Percentiles rank a stretch among this genome's conserved stretches.
phyloP scores from a whole-genome alignment of 2,888 invertebrate species.

The Drosophila longiperda region DNA sequence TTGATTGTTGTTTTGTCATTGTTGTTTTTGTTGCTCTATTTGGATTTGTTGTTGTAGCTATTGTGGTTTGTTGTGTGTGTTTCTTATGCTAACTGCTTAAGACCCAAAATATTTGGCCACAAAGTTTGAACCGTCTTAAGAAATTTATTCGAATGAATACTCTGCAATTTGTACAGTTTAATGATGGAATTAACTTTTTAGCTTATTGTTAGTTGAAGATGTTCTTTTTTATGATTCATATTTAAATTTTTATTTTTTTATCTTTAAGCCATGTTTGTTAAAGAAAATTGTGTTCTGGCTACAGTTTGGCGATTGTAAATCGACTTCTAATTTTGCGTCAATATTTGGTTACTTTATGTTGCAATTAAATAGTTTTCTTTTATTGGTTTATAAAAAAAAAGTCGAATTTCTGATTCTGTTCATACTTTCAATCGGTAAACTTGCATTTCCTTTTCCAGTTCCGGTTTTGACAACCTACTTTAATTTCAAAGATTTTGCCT shows the following conservation, averaged over 20 bases:
- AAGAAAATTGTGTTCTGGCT: background rate
- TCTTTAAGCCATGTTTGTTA: background rate
- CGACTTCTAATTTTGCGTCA: background rate
- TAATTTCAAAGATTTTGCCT: background rate
- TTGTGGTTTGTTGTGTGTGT: constrained; percentile 9
- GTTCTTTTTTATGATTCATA: background rate
- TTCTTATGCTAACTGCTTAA: constrained; percentile 46
- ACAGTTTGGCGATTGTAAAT: background rate
- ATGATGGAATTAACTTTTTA: background rate
- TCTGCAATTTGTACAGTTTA: constrained; percentile 10
- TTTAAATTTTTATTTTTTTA: background rate
- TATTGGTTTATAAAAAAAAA: background rate
- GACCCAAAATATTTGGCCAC: constrained; percentile 69
- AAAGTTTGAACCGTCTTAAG: constrained; percentile 19
- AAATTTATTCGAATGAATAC: constrained; percentile 21
- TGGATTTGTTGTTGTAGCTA: constrained; percentile 13
- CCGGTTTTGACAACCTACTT: background rate
- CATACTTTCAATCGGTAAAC: background rate
- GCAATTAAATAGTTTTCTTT: background rate
- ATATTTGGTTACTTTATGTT: too few species aligned
- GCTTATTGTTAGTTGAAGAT: background rate
- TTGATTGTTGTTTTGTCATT: constrained; percentile 31
- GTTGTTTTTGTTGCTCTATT: constrained; percentile 24
- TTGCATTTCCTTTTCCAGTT: background rate
- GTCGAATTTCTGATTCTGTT: background rate